Evolutionary conservation across 2,113 vertebrate genomes (phyloP), one percentile per base, ranked within the genome.

Genomic region (Vicugna pacos): DNA sequence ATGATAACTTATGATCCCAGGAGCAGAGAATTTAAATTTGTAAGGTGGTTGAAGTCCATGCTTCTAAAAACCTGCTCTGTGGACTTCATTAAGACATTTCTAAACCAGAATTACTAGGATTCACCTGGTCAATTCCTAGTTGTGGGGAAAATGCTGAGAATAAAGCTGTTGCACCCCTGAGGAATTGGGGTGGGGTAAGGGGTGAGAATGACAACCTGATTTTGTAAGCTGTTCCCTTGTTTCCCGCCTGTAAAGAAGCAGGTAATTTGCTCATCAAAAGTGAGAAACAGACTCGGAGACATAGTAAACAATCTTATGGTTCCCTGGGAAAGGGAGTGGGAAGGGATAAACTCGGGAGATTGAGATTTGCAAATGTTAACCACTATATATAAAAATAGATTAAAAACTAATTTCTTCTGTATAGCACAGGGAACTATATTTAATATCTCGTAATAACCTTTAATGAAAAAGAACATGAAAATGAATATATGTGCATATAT

Each of bases 81-180:
- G 67, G 46, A 62, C n/a, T 92, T 70, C 5, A 10, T 62, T 88
- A 80, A 88, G 92, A 80, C 42, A 83, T 79, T 93, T 89, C 54
- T 69, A 84, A 84, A 12, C 17, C 52, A 54, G 35, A 32, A 65
- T 65, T 91, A 58, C 60, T 22, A 60, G 26, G 46, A 19, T 89
- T 77, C 46, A 70, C 28, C 28, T 75, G 48, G 50, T 56, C 38
- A 81, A 4, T 88, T 84, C 30, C 80, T 16, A 22, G 16, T 16
- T 48, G 17, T 42, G 69, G 48, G 83, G 62, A 83, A 79, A 88
- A 52, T 46, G 30, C 54, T 76, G 5, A 85, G 17, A 32, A 22
- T 58, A 65, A 95, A 72, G 42, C 56, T 60, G 65, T 35, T 81
- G 48, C 73, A 22, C 52, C 30, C 48, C 30, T 52, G 20, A 9